These are phyloP conservation scores for Halisarca cf. caerulea DNA, from an alignment of 37 sponge, comb jelly and placozoan genomes.

Conservation along the genomic window DNA sequence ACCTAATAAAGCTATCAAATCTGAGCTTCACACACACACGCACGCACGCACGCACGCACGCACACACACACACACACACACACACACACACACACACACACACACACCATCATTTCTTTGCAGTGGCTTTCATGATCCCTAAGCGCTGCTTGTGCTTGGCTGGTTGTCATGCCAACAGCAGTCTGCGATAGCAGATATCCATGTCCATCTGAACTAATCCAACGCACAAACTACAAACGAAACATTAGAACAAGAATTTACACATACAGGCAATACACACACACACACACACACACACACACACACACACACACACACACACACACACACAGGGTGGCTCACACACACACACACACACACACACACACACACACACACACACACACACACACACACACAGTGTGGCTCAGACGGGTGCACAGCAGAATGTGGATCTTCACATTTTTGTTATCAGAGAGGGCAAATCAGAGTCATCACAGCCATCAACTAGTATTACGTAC, in stretches of 20 bases:
- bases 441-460: too few species aligned
- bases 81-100: too few species aligned
- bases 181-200: conserved; percentile 13
- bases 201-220: neutral
- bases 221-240: neutral
- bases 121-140: neutral
- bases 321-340: too few species aligned
- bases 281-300: neutral
- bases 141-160: conserved; percentile 18
- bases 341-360: conserved; percentile 4
- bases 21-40: too few species aligned
- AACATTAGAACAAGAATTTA: too few species aligned
- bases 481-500: too few species aligned
- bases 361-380: conserved; percentile 5
- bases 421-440: too few species aligned
- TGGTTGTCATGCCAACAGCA: neutral
- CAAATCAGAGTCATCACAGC: too few species aligned
- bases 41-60: too few species aligned
- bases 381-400: neutral
- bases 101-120: conserved; percentile 10
- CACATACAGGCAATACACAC: neutral
- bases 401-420: too few species aligned
- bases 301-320: neutral
- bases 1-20: too few species aligned
- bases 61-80: too few species aligned